phyloP scores from a whole-genome alignment of 2,888 invertebrate species.

The Tetramorium bicarinatum region DNA sequence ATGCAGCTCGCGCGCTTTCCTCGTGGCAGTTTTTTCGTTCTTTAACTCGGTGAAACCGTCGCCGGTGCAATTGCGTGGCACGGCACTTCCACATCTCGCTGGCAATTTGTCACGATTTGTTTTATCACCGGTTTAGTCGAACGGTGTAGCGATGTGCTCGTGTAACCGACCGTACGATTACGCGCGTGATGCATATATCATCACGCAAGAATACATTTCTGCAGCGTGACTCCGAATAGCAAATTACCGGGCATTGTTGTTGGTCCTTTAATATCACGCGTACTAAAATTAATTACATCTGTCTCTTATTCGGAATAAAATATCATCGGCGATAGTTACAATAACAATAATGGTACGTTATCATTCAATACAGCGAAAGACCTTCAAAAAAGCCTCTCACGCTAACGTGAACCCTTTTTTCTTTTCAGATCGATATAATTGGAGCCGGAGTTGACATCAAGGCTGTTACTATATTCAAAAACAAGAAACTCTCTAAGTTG shows the following conservation, averaged over 20 bases:
- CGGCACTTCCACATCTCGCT: slow-evolving; percentile 39
- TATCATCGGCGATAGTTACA: background rate
- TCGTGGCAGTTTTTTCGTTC: slow-evolving; percentile 8
- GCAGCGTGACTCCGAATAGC: slow-evolving; percentile 41
- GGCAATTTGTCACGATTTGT: slow-evolving; percentile 59
- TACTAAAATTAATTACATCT: slow-evolving; percentile 26
- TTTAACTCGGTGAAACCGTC: slow-evolving; percentile 30
- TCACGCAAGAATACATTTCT: slow-evolving; percentile 50
- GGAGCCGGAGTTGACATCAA: background rate
- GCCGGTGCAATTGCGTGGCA: slow-evolving; percentile 37
- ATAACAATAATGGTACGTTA: background rate
- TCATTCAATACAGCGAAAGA: background rate
- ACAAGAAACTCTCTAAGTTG: background rate
- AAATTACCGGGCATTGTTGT: slow-evolving; percentile 42
- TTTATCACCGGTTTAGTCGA: slow-evolving; percentile 57
- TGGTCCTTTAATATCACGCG: slow-evolving; percentile 20
- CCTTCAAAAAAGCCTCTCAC: background rate
- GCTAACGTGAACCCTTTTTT: background rate
- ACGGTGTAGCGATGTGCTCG: slow-evolving; percentile 42
- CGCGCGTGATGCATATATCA: slow-evolving; percentile 43
- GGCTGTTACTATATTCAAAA: background rate
- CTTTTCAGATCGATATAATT: slow-evolving; percentile 33
- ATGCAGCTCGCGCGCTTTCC: background rate
- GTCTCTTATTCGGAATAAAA: slow-evolving; percentile 11
- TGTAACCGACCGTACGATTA: slow-evolving; percentile 48